Evolutionary conservation across 2,888 invertebrate genomes (phyloP).

Genomic region (Ichneumoninae sp.): DNA sequence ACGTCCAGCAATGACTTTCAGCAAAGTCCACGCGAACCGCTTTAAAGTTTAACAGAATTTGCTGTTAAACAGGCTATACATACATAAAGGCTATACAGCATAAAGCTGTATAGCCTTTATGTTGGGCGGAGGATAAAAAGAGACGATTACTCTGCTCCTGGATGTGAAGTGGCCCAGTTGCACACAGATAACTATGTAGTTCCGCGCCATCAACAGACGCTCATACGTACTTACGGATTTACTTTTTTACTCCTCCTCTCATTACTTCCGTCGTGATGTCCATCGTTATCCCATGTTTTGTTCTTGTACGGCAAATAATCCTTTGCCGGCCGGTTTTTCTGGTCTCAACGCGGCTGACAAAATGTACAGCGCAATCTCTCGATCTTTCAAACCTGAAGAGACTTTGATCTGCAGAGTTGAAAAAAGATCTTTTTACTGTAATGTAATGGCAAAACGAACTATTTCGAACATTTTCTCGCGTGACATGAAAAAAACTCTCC

Average conservation of each 20-base stretch:
- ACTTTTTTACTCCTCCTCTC: constrained; percentile 23
- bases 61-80: no score
- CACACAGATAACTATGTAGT: constrained; percentile 15
- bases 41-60: constrained; percentile 46
- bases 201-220: neutral
- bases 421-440: no score
- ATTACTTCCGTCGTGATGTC: constrained; percentile 26
- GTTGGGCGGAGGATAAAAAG: constrained; percentile 50
- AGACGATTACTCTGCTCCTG: constrained; percentile 32
- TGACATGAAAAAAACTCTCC: neutral
- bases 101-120: constrained; percentile 22
- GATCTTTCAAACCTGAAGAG: neutral
- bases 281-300: constrained; percentile 39
- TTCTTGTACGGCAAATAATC: constrained; percentile 30
- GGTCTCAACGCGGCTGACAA: neutral
- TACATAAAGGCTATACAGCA: no score
- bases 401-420: neutral
- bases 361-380: neutral
- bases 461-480: neutral
- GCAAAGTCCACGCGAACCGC: constrained; percentile 36
- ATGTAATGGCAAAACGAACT: neutral
- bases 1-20: constrained; percentile 31
- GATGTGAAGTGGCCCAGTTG: constrained; percentile 29
- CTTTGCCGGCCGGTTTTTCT: neutral
- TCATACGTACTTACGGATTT: constrained; percentile 1